Evolutionary conservation across 2,888 invertebrate genomes (phyloP).

Genomic region (Drosophila fulvimacula): DNA sequence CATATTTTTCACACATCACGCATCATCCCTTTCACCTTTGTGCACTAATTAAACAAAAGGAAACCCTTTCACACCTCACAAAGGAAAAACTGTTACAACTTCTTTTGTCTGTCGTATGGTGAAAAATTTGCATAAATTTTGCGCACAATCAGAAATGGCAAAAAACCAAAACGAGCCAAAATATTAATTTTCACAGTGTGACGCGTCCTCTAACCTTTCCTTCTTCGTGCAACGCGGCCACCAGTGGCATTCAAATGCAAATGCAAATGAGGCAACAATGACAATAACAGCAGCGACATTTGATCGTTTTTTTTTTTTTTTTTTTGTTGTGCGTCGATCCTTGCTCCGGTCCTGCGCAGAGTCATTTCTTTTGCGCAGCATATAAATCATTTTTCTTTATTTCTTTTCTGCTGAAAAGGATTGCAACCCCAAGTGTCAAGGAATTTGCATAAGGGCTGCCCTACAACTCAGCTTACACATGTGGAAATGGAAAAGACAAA

Average conservation of each 20-base stretch:
- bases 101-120: conserved; percentile 62
- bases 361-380: conserved; percentile 43
- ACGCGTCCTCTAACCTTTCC: conserved; percentile 46
- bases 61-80: conserved; percentile 75
- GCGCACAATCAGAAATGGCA: conserved; percentile 62
- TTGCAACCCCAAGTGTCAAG: conserved; percentile 68
- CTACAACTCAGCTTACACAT: conserved; percentile 33
- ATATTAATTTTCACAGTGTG: conserved; percentile 83
- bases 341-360: conserved; percentile 36
- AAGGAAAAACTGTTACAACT: conserved; percentile 60
- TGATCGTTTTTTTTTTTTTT: conserved; percentile 73
- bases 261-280: conserved; percentile 81
- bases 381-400: conserved; percentile 75
- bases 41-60: conserved; percentile 73
- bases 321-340: conserved; percentile 44
- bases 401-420: conserved; percentile 30
- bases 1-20: conserved; percentile 27
- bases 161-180: conserved; percentile 71
- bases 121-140: conserved; percentile 80
- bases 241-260: conserved; percentile 71
- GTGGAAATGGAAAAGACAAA: conserved; percentile 12
- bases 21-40: conserved; percentile 51
- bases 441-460: conserved; percentile 72
- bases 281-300: conserved; percentile 70
- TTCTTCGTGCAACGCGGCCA: conserved; percentile 1